phyloP scores from a whole-genome alignment of 2,797 vertebrate species.

The Cryptoblepharus egeriae region DNA sequence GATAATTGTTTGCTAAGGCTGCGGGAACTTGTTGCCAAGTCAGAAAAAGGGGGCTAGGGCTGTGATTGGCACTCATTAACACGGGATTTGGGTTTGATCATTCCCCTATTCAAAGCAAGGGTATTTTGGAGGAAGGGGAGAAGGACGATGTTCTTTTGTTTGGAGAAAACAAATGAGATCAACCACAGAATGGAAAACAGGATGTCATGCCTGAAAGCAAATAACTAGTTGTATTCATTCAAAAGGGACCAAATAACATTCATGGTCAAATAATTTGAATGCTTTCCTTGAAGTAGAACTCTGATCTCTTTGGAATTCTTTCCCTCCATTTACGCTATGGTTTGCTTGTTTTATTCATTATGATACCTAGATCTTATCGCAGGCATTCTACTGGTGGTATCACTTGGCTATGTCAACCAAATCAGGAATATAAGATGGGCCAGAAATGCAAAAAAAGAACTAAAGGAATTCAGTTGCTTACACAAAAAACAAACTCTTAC shows the following conservation, averaged over 20 bases:
- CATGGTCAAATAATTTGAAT: slow-evolving; percentile 37
- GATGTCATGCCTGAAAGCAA: slow-evolving; percentile 59
- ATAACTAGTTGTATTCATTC: slow-evolving; percentile 33
- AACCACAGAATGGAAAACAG: slow-evolving; percentile 44
- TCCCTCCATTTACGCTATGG: slow-evolving; percentile 11
- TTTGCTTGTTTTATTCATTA: slow-evolving; percentile 48
- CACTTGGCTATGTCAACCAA: background rate
- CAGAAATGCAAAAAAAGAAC: slow-evolving; percentile 8
- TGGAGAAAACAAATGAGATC: slow-evolving; percentile 67
- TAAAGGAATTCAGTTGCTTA: slow-evolving; percentile 1
- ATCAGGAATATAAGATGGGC: background rate
- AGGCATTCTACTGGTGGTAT: slow-evolving; percentile 25
- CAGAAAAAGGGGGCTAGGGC: slow-evolving; percentile 78
- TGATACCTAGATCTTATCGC: background rate
- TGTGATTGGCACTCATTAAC: slow-evolving; percentile 94
- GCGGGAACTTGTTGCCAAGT: slow-evolving; percentile 88
- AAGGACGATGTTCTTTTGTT: slow-evolving; percentile 66
- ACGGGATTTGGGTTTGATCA: slow-evolving; percentile 77
- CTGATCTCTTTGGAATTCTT: slow-evolving; percentile 28
- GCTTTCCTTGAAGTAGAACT: slow-evolving; percentile 38
- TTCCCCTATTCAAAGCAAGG: slow-evolving; percentile 62
- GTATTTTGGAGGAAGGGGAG: slow-evolving; percentile 45
- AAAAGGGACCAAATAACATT: slow-evolving; percentile 42
- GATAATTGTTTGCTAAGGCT: slow-evolving; percentile 92
- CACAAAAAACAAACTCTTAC: slow-evolving; percentile 1